phyloP scores from a whole-genome alignment of 1,140 invertebrate genomes.

The Drosophila orosa region DNA sequence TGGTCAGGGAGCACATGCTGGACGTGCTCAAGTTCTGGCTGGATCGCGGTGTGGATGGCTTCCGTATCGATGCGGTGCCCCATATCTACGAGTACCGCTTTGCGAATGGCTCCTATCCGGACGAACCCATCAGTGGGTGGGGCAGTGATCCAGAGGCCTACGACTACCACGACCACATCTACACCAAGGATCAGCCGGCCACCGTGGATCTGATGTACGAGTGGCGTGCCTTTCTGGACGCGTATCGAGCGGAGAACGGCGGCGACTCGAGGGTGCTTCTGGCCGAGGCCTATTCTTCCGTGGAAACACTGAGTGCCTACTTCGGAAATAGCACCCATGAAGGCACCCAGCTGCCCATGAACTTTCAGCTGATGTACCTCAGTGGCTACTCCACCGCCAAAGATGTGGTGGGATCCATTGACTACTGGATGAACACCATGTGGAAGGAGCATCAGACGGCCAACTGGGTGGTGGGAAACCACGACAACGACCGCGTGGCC shows the following conservation, averaged over 20 bases:
- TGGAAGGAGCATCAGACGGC: slow-evolving; percentile 84
- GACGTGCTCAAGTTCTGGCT: slow-evolving; percentile 90
- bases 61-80: slow-evolving; percentile 88
- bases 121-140: slow-evolving; percentile 84
- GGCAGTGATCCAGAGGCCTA: slow-evolving; percentile 83
- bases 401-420: slow-evolving; percentile 83
- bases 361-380: slow-evolving; percentile 85
- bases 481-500: slow-evolving; percentile 87
- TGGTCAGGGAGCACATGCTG: slow-evolving; percentile 87
- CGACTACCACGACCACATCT: slow-evolving; percentile 85
- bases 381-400: slow-evolving; percentile 77
- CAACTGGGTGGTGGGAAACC: slow-evolving; percentile 87
- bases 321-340: slow-evolving; percentile 85
- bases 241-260: slow-evolving; percentile 78
- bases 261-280: slow-evolving; percentile 87
- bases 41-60: slow-evolving; percentile 90
- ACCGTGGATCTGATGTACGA: slow-evolving; percentile 85
- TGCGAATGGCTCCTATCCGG: slow-evolving; percentile 85
- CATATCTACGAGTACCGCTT: slow-evolving; percentile 87
- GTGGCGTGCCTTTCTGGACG: slow-evolving; percentile 86
- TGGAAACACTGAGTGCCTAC: slow-evolving; percentile 85
- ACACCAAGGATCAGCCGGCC: slow-evolving; percentile 85
- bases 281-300: slow-evolving; percentile 87
- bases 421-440: slow-evolving; percentile 85
- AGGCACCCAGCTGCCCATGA: slow-evolving; percentile 87